Conservation (phyloP, 2,113 vertebrate species). For the Microcebus lehilahytsara region DNA sequence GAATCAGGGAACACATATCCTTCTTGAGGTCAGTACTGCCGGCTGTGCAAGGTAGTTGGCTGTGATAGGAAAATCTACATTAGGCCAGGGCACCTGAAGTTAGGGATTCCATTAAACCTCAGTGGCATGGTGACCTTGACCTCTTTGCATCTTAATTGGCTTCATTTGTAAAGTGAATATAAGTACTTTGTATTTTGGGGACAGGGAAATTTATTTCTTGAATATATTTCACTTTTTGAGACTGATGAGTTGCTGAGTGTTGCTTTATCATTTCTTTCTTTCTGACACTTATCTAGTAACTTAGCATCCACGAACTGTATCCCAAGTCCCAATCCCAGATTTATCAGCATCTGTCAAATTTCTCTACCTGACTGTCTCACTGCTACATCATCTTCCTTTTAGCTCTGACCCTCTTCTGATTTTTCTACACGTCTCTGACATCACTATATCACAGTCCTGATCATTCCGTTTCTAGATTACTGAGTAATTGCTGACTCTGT, state of each 20-base stretch:
- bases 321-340: not conserved
- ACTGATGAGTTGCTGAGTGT: not conserved
- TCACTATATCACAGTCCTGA: not conserved
- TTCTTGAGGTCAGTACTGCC: not conserved
- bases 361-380: not conserved
- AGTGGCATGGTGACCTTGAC: not conserved
- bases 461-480: not conserved
- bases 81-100: not conserved
- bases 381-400: not conserved
- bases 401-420: not conserved
- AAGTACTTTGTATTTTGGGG: not conserved
- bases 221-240: not conserved
- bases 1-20: not conserved
- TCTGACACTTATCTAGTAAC: not conserved
- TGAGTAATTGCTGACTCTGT: not conserved
- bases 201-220: not conserved
- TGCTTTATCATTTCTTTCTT: not conserved
- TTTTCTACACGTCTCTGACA: not conserved
- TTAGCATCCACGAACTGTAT: not conserved
- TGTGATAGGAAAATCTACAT: not conserved
- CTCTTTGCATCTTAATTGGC: not conserved
- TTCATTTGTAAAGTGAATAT: not conserved
- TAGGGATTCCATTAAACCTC: not conserved
- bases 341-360: not conserved
- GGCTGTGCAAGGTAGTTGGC: not conserved